A percentile compares a stretch with the other conserved stretches of the same genome.
These are phyloP conservation scores for Thymelicus lineola DNA, from an alignment of 2,888 invertebrate genomes.

Conservation along the genomic window DNA sequence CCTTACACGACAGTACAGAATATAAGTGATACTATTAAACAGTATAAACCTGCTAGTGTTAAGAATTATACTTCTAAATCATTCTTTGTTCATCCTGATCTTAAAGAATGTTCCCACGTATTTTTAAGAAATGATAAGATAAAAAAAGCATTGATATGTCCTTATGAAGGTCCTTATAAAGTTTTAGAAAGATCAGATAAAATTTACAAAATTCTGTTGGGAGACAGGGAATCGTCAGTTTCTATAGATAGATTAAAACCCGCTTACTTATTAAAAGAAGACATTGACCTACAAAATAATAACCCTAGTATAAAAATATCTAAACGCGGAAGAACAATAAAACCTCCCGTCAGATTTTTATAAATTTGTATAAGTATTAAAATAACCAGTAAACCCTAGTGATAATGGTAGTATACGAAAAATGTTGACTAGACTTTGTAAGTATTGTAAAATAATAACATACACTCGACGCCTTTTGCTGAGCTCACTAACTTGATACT, in stretches of 20 bases:
- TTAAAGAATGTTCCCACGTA: conserved; percentile 24
- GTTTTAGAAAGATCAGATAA: conserved; percentile 10
- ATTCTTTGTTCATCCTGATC: conserved; percentile 12
- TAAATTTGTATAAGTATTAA: not conserved
- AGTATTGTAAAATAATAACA: not conserved
- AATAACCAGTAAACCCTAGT: not conserved
- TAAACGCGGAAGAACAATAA: not conserved
- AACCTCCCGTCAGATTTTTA: not conserved
- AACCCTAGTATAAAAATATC: not conserved
- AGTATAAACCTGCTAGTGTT: not conserved
- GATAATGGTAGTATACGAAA: not conserved
- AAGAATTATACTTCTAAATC: not conserved
- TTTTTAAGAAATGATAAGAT: conserved; percentile 23
- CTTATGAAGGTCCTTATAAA: conserved; percentile 16
- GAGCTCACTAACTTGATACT: not conserved
- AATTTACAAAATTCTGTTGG: not conserved
- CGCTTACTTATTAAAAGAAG: not conserved
- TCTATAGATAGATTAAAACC: not conserved
- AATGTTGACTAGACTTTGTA: not conserved
- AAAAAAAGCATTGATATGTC: conserved; percentile 23
- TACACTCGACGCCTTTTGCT: not conserved
- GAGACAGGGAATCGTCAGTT: not conserved
- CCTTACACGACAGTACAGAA: conserved; percentile 8
- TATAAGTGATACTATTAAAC: conserved; percentile 27
- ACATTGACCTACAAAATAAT: not conserved